Conservation (phyloP, 2,113 vertebrate species). For the Cavia porcellus region DNA sequence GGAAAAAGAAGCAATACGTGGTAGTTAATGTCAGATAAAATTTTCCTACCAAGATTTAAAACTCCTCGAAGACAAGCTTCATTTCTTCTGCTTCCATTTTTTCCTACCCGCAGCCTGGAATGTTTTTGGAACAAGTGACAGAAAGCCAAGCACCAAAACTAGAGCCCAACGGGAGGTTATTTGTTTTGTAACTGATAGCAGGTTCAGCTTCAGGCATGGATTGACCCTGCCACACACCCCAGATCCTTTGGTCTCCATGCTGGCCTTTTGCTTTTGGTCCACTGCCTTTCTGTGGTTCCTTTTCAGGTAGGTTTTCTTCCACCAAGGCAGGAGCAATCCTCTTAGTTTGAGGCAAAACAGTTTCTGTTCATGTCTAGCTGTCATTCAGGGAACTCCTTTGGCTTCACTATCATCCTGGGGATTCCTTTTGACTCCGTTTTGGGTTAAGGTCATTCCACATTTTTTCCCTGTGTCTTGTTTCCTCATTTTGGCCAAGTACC, state of each 20-base stretch:
- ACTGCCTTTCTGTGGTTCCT: neutral
- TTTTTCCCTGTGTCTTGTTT: neutral
- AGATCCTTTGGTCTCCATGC: neutral
- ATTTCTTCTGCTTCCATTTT: neutral
- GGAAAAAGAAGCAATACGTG: neutral
- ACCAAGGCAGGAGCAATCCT: neutral
- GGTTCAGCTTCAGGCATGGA: neutral
- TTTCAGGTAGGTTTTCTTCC: neutral
- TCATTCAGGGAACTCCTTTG: neutral
- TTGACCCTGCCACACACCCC: too few relatives aligned
- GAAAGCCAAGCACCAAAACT: neutral
- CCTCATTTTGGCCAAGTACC: neutral
- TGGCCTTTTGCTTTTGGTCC: neutral
- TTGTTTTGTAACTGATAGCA: neutral
- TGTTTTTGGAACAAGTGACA: neutral
- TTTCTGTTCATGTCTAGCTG: neutral
- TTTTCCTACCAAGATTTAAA: neutral
- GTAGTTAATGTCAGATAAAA: neutral
- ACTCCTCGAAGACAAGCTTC: neutral
- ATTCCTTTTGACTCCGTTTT: neutral
- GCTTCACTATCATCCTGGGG: neutral
- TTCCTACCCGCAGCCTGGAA: neutral
- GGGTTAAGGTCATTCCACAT: neutral
- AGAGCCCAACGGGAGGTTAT: neutral
- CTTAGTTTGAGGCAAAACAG: neutral